A percentile compares a stretch with the other conserved stretches of the same genome.
Evolutionary conservation across 1,140 invertebrate species (phyloP).

Genomic region (Ceratina calcarata): DNA sequence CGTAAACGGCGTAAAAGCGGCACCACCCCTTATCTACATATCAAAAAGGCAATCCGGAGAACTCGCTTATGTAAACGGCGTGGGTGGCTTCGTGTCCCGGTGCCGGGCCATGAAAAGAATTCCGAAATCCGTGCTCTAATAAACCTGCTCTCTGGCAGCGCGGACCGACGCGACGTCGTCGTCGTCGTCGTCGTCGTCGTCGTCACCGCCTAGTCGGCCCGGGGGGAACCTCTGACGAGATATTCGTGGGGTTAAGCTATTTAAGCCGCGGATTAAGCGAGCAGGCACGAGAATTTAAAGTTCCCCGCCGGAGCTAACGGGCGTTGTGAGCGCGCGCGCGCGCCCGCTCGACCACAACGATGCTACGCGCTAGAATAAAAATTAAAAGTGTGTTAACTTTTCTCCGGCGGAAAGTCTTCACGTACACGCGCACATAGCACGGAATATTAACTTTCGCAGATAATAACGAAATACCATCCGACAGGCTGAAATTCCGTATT

Average conservation of each 20-base stretch:
- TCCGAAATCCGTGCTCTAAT: constrained; percentile 80
- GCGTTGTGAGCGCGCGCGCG: too few relatives aligned
- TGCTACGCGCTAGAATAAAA: constrained; percentile 45
- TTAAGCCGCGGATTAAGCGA: constrained; percentile 78
- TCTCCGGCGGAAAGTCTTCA: constrained; percentile 15
- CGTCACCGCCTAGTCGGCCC: constrained; percentile 20
- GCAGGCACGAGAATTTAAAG: constrained; percentile 78
- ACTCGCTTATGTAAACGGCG: constrained; percentile 81
- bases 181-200: too few relatives aligned
- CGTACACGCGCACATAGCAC: background rate
- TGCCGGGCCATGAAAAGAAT: constrained; percentile 78
- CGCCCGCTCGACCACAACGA: too few relatives aligned
- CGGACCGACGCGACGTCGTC: constrained; percentile 42
- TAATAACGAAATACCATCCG: constrained; percentile 39
- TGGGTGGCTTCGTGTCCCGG: constrained; percentile 72
- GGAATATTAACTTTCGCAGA: constrained; percentile 33
- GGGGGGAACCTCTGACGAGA: constrained; percentile 74
- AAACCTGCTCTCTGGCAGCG: constrained; percentile 77
- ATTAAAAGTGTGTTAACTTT: constrained; percentile 57
- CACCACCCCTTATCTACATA: constrained; percentile 80
- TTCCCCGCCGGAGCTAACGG: constrained; percentile 57
- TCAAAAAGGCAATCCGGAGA: constrained; percentile 81
- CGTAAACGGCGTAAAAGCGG: constrained; percentile 79
- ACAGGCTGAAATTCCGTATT: constrained; percentile 5
- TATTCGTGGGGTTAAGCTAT: constrained; percentile 79